Evolutionary conservation across 2,113 vertebrate genomes (phyloP).

Genomic region (Podocnemis expansa): DNA sequence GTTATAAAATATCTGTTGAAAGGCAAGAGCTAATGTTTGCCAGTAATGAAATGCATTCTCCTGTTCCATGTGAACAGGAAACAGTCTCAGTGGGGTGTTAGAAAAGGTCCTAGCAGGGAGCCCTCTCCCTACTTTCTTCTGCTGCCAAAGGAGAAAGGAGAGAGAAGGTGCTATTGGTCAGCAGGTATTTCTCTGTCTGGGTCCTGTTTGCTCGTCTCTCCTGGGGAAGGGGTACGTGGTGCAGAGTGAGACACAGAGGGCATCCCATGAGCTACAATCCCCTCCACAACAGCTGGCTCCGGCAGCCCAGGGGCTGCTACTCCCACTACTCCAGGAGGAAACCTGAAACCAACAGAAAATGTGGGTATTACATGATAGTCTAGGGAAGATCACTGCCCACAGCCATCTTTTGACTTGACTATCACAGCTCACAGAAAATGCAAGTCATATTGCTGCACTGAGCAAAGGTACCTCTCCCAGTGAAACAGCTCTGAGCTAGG

Average conservation of each 20-base stretch:
- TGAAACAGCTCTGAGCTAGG: neutral
- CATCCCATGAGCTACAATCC: constrained; percentile 86
- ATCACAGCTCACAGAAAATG: neutral
- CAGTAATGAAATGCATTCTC: constrained; percentile 72
- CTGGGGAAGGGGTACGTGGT: constrained; percentile 85
- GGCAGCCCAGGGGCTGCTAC: constrained; percentile 86
- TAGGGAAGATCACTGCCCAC: neutral
- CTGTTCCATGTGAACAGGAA: constrained; percentile 61
- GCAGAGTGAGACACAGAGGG: constrained; percentile 86
- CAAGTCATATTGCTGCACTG: neutral
- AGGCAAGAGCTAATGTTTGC: constrained; percentile 78
- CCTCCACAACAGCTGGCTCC: constrained; percentile 84
- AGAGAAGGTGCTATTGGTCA: constrained; percentile 87
- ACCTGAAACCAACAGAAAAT: constrained; percentile 78
- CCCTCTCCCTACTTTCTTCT: constrained; percentile 39
- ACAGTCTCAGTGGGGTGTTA: constrained; percentile 66
- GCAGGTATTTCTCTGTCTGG: constrained; percentile 94
- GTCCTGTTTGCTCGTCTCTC: constrained; percentile 90
- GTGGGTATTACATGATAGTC: constrained; percentile 36
- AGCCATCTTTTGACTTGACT: neutral
- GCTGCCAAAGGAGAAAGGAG: constrained; percentile 56
- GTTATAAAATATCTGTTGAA: constrained; percentile 76
- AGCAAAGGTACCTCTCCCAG: too few species aligned
- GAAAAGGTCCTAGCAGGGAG: constrained; percentile 73
- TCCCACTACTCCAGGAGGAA: constrained; percentile 87